Evolutionary conservation across 1,140 invertebrate species (phyloP).

Genomic region (Philotrypesis tridentata): DNA sequence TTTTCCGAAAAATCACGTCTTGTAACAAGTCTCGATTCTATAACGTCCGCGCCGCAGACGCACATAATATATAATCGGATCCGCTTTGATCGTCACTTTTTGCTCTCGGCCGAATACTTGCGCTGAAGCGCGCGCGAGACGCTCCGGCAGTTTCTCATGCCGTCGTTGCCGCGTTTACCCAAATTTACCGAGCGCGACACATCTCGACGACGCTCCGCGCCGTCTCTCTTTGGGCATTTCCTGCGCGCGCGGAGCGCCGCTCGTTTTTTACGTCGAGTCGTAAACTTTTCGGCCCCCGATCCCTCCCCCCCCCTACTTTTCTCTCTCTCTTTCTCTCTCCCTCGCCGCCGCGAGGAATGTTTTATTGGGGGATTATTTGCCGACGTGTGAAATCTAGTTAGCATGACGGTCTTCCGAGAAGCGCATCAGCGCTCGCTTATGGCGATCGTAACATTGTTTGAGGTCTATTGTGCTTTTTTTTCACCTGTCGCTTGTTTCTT

Average conservation of each 20-base stretch:
- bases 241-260: neutral
- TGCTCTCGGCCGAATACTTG: no score
- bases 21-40: no score
- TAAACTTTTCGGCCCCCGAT: neutral
- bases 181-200: conserved; percentile 33
- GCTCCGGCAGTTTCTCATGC: neutral
- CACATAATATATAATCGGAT: no score
- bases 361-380: neutral
- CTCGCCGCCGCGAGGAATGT: neutral
- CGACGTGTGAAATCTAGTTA: neutral
- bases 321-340: neutral
- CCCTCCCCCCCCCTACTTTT: neutral
- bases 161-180: neutral
- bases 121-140: no score
- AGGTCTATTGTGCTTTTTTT: neutral
- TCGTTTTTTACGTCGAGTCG: neutral
- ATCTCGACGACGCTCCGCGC: neutral
- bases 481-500: neutral
- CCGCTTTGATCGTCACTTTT: no score
- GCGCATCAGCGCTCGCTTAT: neutral
- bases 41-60: no score
- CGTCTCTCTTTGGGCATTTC: conserved; percentile 13
- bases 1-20: no score
- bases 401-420: neutral
- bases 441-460: neutral